These are phyloP conservation scores for Lasioglossum pauxillum DNA, from an alignment of 2,888 invertebrate species.

Conservation along the genomic window DNA sequence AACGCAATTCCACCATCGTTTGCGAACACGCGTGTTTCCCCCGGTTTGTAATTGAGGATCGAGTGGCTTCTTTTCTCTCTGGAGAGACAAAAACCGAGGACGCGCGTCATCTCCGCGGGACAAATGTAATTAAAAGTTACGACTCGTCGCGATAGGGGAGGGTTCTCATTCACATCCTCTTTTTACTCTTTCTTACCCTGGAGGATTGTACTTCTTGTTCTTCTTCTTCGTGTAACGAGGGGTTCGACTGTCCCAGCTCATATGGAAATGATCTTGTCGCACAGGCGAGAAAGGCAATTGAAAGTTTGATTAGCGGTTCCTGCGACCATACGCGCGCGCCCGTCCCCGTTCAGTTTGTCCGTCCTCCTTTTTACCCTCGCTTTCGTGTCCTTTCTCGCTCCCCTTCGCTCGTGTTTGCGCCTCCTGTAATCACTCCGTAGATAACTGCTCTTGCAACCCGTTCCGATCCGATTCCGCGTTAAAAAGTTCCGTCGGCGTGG, in stretches of 20 bases:
- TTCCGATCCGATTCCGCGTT: slow-evolving; percentile 17
- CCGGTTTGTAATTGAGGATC: slow-evolving; percentile 28
- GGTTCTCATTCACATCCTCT: slow-evolving; percentile 8
- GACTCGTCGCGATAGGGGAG: slow-evolving; percentile 20
- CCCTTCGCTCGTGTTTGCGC: slow-evolving; percentile 26
- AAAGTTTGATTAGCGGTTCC: slow-evolving; percentile 67
- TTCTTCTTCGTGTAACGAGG: slow-evolving; percentile 45
- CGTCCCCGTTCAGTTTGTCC: slow-evolving; percentile 22
- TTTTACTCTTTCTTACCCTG: background rate
- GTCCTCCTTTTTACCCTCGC: background rate
- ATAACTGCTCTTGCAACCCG: slow-evolving; percentile 15
- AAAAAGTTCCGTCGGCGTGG: background rate
- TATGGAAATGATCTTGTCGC: slow-evolving; percentile 60
- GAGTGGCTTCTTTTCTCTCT: background rate
- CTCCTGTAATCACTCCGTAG: slow-evolving; percentile 17
- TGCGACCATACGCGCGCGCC: slow-evolving; percentile 18
- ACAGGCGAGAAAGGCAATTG: slow-evolving; percentile 46
- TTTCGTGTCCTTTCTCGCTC: background rate
- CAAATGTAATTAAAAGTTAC: slow-evolving; percentile 64
- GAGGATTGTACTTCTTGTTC: background rate
- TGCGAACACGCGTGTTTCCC: slow-evolving; percentile 9
- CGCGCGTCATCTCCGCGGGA: slow-evolving; percentile 45
- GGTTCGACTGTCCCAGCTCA: slow-evolving; percentile 3
- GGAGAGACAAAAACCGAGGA: background rate
- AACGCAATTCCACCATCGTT: slow-evolving; percentile 7